phyloP scores from a whole-genome alignment of 2,113 vertebrate species.

The Dicentrarchus labrax region DNA sequence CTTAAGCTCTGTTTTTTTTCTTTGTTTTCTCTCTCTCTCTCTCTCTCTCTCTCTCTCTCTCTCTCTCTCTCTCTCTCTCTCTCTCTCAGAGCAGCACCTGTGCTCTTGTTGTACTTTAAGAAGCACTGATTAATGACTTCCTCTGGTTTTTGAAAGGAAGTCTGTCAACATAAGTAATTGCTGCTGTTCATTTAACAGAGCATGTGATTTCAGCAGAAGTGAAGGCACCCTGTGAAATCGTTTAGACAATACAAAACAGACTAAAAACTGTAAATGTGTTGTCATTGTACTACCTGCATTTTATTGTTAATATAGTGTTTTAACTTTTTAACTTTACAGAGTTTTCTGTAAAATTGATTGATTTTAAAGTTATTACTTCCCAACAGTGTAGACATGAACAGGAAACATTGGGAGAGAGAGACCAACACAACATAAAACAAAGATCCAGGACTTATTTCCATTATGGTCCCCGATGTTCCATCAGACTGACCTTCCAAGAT shows the following conservation, averaged over 20 bases:
- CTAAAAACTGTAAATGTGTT: not conserved
- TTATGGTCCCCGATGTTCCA: too few relatives aligned
- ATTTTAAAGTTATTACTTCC: too few relatives aligned
- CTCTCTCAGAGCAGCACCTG: slow-evolving; percentile 52
- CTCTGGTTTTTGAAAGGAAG: slow-evolving; percentile 69
- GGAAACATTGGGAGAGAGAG: too few relatives aligned
- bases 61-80: slow-evolving; percentile 26
- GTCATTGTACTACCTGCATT: not conserved
- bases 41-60: slow-evolving; percentile 29
- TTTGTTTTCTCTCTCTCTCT: not conserved
- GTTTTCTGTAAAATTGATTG: too few relatives aligned
- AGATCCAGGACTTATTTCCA: too few relatives aligned
- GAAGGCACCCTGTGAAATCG: slow-evolving; percentile 12
- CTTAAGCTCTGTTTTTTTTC: slow-evolving; percentile 41
- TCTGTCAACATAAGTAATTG: slow-evolving; percentile 82
- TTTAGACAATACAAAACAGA: not conserved
- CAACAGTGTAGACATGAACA: too few relatives aligned
- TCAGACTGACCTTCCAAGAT: too few relatives aligned
- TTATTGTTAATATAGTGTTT: not conserved
- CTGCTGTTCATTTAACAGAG: slow-evolving; percentile 62
- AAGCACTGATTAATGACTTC: slow-evolving; percentile 76
- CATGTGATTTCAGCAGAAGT: slow-evolving; percentile 37
- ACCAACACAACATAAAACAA: too few relatives aligned
- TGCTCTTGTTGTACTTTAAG: slow-evolving; percentile 66
- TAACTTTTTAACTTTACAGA: not conserved